phyloP scores from a whole-genome alignment of 2,888 invertebrate species.

The Cryptocephalus moraei region DNA sequence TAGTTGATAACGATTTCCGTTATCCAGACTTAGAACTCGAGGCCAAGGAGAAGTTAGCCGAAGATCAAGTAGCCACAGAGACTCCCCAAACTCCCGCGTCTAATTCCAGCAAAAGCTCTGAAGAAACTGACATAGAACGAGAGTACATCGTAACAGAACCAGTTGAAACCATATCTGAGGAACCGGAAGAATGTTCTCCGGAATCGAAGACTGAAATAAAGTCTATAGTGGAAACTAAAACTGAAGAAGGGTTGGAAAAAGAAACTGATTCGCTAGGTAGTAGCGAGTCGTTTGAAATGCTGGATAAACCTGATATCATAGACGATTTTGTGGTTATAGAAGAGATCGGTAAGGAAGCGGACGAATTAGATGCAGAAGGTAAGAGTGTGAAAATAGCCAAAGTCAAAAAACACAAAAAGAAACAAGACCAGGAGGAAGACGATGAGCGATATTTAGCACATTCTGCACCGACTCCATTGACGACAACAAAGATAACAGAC shows the following conservation, averaged over 20 bases:
- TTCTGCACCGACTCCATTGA: conserved; percentile 54
- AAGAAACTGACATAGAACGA: conserved; percentile 54
- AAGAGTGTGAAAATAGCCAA: conserved; percentile 62
- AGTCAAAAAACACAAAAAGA: conserved; percentile 41
- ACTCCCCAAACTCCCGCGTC: conserved; percentile 53
- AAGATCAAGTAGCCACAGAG: conserved; percentile 26
- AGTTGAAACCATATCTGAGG: conserved; percentile 46
- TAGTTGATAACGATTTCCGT: conserved; percentile 37
- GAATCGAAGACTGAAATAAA: conserved; percentile 44
- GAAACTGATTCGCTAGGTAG: conserved; percentile 55
- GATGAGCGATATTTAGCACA: conserved; percentile 61
- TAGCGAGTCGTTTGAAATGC: conserved; percentile 78
- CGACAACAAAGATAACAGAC: conserved; percentile 37
- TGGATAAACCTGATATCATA: conserved; percentile 77
- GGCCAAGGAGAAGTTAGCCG: conserved; percentile 29
- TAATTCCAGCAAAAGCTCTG: conserved; percentile 53
- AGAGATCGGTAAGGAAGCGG: conserved; percentile 79
- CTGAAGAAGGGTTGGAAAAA: conserved; percentile 37
- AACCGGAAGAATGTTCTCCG: conserved; percentile 38
- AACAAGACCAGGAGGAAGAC: conserved; percentile 60
- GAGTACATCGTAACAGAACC: conserved; percentile 53
- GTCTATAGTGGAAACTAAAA: conserved; percentile 51
- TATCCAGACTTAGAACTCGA: conserved; percentile 42
- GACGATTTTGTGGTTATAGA: conserved; percentile 84
- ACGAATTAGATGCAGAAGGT: conserved; percentile 73